Evolutionary conservation across 92 coral and sea anemone genomes (phyloP).

Genomic region (Plumapathes pennacea): DNA sequence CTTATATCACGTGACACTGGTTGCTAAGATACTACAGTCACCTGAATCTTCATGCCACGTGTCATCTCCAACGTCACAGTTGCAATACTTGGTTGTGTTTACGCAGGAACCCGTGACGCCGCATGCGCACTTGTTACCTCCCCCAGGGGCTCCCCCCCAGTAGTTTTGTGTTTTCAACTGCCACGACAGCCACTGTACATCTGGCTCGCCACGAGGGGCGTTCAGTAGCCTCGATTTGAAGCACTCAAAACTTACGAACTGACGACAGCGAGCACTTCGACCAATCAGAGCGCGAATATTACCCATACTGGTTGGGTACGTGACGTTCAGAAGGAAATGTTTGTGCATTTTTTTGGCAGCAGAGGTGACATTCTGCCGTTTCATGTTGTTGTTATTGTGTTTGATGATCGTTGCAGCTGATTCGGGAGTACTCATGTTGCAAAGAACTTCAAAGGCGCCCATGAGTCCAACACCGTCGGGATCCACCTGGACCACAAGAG

Average conservation of each 20-base stretch:
- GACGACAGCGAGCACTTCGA: conserved; percentile 76
- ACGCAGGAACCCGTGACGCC: conserved; percentile 69
- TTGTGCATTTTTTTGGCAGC: conserved; percentile 16
- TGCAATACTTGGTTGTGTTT: conserved; percentile 70
- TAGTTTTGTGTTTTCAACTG: conserved; percentile 52
- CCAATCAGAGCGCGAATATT: conserved; percentile 70
- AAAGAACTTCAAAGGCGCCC: conserved; percentile 65
- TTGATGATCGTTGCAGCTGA: conserved; percentile 67
- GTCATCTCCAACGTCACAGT: conserved; percentile 76
- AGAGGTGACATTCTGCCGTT: conserved; percentile 27
- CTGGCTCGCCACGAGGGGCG: conserved; percentile 63
- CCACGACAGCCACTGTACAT: conserved; percentile 80
- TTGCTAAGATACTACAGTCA: too few relatives aligned
- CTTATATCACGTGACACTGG: too few relatives aligned
- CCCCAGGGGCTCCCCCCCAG: conserved; percentile 89
- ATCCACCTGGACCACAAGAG: too few relatives aligned
- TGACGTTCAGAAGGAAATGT: conserved; percentile 61
- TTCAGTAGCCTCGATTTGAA: conserved; percentile 64
- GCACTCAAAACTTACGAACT: conserved; percentile 78
- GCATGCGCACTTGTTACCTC: conserved; percentile 78
- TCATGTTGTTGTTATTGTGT: conserved; percentile 59
- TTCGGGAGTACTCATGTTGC: conserved; percentile 79
- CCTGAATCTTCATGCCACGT: conserved; percentile 90
- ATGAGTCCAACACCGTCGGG: conserved; percentile 83
- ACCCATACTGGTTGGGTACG: conserved; percentile 55